Evolutionary conservation across 2,888 invertebrate species (phyloP), one percentile per base, ranked within the genome.

Genomic region (Scotopteryx bipunctaria): DNA sequence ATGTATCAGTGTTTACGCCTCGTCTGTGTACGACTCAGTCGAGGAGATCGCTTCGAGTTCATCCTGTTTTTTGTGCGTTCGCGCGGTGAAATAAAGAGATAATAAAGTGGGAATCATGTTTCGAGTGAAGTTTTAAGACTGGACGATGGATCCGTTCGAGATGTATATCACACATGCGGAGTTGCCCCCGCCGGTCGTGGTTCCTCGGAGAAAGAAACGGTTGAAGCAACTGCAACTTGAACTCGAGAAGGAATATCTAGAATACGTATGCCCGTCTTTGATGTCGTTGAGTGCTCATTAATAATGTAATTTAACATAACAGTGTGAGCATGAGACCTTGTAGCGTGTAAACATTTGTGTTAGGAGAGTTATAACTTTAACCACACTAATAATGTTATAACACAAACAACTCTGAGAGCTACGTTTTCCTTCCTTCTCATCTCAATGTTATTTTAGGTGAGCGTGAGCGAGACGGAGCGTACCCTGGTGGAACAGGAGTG

Each of bases 401-500:
- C 31, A 11, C 11, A 11, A 11, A 23, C 23, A 11, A 9, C 11
- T 11, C 27, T 27, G 11, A 27, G 9, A 27, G 9, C 9, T 2
- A 5, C 9, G 11, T 11, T 27, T 27, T 27, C 1, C 1, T 5
- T 9, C 35, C 4, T 2, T 14, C 25, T 47, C 6, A n/a, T 35
- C 14, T 33, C 16, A 1, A 21, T 44, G 9, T 40, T 2, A 44
- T 46, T 62, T 17, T 61, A 90, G 90, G 86, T 90, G 54, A 83
- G 80, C 61, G 89, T 86, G 57, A 82, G 82, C 40, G 90, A 91
- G 67, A 88, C 86, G 11, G 94, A 93, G 73, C 93, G 95, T 31
- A 93, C 94, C 6, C 83, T 96, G 36, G 95, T 97, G 58, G 97
- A 98, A 66, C 98, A 98, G 84, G 97, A 98, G 79, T 98, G 98